These are phyloP conservation scores for Channa striata DNA, from an alignment of 2,797 vertebrate genomes.

Conservation along the genomic window DNA sequence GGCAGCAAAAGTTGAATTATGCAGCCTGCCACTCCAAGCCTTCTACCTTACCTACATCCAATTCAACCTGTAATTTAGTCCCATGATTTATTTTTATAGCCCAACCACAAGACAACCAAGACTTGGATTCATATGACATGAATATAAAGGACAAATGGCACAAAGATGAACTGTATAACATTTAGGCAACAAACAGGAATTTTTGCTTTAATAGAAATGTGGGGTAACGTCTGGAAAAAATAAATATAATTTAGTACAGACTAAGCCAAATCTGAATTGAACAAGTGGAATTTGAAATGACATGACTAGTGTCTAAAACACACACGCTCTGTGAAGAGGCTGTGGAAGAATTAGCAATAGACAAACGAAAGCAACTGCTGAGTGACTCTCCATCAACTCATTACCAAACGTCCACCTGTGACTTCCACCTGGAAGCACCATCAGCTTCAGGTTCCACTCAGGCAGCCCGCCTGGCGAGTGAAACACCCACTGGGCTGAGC, in stretches of 20 bases:
- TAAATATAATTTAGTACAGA: background rate
- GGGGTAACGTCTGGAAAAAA: background rate
- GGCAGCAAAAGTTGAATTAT: background rate
- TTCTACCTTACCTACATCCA: conserved; percentile 11
- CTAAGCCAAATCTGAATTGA: background rate
- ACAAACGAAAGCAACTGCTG: conserved; percentile 64
- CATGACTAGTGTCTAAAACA: background rate
- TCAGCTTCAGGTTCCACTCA: conserved; percentile 69
- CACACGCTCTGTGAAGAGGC: background rate
- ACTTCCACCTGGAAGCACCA: conserved; percentile 77
- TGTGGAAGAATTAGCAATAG: background rate
- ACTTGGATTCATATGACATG: conserved; percentile 27
- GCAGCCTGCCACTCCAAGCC: background rate
- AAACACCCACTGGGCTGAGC: conserved; percentile 57
- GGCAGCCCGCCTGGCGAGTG: conserved; percentile 66
- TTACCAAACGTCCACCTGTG: conserved; percentile 80
- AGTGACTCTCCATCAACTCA: conserved; percentile 73
- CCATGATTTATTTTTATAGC: conserved; percentile 31
- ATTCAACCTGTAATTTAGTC: conserved; percentile 28
- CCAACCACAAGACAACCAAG: conserved; percentile 35
- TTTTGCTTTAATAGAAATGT: conserved; percentile 12
- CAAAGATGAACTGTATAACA: background rate
- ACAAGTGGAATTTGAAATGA: background rate
- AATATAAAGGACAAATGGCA: conserved; percentile 15
- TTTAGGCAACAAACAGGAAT: conserved; percentile 11